Percentiles rank a stretch among this genome's conserved stretches.
These are phyloP conservation scores for Pocillopora verrucosa DNA, from an alignment of 64 coral and sea anemone species.

Conservation along the genomic window DNA sequence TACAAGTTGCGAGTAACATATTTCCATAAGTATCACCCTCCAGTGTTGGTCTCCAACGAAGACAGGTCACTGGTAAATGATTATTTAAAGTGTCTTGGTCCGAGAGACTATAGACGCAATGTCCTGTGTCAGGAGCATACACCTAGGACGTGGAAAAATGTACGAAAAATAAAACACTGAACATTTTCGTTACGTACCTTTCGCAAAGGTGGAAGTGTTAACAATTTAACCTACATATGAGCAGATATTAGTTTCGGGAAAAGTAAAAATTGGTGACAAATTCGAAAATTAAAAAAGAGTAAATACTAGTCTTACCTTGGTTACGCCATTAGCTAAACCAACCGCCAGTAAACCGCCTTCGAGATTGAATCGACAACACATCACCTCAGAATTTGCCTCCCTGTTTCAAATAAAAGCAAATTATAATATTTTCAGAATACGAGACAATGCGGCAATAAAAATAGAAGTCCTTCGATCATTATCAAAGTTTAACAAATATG, in stretches of 20 bases:
- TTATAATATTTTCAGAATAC: background rate
- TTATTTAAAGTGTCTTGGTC: conserved; percentile 84
- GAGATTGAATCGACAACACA: conserved; percentile 95
- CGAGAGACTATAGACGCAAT: conserved; percentile 82
- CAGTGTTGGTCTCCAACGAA: conserved; percentile 74
- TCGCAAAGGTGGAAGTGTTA: background rate
- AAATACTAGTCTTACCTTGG: conserved; percentile 56
- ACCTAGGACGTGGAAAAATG: conserved; percentile 39
- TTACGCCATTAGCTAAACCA: conserved; percentile 83
- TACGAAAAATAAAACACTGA: background rate
- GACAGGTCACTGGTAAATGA: conserved; percentile 93
- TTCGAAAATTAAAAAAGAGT: background rate
- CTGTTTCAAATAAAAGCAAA: conserved; percentile 41
- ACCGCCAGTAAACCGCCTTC: conserved; percentile 81
- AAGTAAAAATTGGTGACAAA: background rate
- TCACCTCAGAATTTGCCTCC: conserved; percentile 92
- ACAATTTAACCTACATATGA: background rate
- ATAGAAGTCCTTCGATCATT: background rate
- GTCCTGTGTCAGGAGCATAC: conserved; percentile 81
- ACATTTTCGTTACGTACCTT: no score
- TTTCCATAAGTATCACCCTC: conserved; percentile 76
- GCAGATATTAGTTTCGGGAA: background rate
- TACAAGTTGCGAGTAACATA: conserved; percentile 91
- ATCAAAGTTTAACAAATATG: background rate
- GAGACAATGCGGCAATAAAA: background rate